These are phyloP conservation scores for Spea multiplicata DNA, from an alignment of 2,113 vertebrate genomes.

Conservation along the genomic window DNA sequence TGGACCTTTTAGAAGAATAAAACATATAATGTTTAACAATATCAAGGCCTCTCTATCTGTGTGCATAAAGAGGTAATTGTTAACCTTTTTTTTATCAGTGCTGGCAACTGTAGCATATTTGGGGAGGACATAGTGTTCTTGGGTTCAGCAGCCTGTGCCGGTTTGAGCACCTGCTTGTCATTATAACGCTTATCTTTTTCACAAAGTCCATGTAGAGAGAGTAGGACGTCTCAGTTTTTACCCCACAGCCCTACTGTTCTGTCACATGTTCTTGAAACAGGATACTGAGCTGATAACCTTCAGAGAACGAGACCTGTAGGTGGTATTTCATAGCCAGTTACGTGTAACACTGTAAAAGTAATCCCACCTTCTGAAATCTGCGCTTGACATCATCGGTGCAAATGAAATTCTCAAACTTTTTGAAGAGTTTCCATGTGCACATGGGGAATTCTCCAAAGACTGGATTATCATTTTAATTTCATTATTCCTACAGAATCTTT, in stretches of 20 bases:
- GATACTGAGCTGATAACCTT: constrained; percentile 80
- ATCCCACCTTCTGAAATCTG: constrained; percentile 57
- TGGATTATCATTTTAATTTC: neutral
- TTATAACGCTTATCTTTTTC: constrained; percentile 44
- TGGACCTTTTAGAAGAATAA: constrained; percentile 15
- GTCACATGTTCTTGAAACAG: constrained; percentile 73
- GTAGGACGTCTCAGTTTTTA: constrained; percentile 48
- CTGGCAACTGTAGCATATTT: constrained; percentile 56
- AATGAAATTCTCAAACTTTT: constrained; percentile 47
- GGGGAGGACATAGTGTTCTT: constrained; percentile 54
- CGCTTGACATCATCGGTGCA: constrained; percentile 59
- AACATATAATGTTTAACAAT: constrained; percentile 45
- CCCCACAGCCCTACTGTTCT: constrained; percentile 39
- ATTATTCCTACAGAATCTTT: constrained; percentile 73
- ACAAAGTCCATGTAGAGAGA: constrained; percentile 50
- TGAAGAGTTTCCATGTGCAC: neutral
- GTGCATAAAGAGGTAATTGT: constrained; percentile 61
- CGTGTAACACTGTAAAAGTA: constrained; percentile 46
- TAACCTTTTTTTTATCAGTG: constrained; percentile 65
- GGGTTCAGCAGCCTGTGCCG: constrained; percentile 7
- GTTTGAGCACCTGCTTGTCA: neutral
- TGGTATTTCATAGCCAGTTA: constrained; percentile 67
- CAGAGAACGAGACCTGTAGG: constrained; percentile 60
- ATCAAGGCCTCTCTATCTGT: constrained; percentile 56
- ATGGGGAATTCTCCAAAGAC: constrained; percentile 42